These are phyloP conservation scores for Guaruba guarouba DNA, from an alignment of 2,113 vertebrate genomes.

Conservation along the genomic window DNA sequence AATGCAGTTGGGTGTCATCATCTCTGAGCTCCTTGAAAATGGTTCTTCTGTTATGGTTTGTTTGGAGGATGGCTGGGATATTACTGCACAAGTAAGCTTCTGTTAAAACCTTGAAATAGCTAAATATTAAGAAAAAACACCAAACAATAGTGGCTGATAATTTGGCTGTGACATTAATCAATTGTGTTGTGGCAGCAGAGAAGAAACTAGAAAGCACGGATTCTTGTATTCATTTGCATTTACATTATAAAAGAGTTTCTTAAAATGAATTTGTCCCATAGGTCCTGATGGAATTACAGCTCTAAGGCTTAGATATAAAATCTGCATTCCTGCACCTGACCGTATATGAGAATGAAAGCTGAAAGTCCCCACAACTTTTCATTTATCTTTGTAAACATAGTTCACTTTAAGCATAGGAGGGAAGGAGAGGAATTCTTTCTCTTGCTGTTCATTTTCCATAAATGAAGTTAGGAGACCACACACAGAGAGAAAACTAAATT, in stretches of 20 bases:
- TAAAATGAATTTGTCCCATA: neutral
- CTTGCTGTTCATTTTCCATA: neutral
- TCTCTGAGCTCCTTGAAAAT: conserved; percentile 91
- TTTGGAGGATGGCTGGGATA: conserved; percentile 98
- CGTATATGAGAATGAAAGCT: neutral
- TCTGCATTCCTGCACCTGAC: neutral
- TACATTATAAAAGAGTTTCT: neutral
- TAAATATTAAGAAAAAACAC: neutral
- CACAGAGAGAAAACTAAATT: neutral
- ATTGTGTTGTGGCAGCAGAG: neutral
- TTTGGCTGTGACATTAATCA: neutral
- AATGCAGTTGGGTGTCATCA: conserved; percentile 87
- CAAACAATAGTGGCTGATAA: neutral
- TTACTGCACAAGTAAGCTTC: conserved; percentile 89
- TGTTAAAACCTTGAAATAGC: neutral
- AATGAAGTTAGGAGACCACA: neutral
- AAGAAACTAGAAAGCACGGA: neutral
- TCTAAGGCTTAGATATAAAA: neutral
- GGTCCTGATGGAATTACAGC: neutral
- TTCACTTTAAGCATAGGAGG: neutral
- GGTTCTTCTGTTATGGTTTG: conserved; percentile 94
- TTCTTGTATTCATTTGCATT: neutral
- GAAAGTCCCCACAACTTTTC: neutral
- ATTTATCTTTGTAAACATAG: neutral
- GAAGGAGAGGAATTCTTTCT: neutral